phyloP scores from a whole-genome alignment of 1,140 invertebrate species.

The Drosophila teissieri region DNA sequence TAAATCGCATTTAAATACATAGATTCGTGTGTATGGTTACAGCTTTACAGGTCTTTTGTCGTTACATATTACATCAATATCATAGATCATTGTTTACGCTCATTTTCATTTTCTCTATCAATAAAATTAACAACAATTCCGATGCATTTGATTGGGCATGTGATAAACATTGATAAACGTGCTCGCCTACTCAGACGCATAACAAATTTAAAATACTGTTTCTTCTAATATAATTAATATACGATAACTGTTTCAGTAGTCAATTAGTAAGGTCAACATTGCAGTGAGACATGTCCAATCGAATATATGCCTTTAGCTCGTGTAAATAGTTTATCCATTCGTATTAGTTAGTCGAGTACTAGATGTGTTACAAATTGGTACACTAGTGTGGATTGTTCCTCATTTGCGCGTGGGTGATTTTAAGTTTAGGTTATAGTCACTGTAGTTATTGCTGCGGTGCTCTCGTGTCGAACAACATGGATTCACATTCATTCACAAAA shows the following conservation, averaged over 20 bases:
- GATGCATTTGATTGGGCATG: constrained; percentile 62
- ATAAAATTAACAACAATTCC: constrained; percentile 78
- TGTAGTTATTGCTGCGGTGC: constrained; percentile 38
- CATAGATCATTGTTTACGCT: constrained; percentile 33
- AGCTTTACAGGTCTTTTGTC: constrained; percentile 72
- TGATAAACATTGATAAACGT: constrained; percentile 69
- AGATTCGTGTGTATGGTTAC: constrained; percentile 46
- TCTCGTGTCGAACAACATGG: constrained; percentile 35
- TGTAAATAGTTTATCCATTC: constrained; percentile 50
- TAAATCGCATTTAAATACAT: constrained; percentile 72
- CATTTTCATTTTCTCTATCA: constrained; percentile 50
- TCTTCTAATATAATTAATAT: constrained; percentile 58
- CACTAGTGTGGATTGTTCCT: constrained; percentile 60
- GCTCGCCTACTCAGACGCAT: constrained; percentile 54
- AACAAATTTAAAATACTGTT: constrained; percentile 75
- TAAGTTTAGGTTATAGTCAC: constrained; percentile 33
- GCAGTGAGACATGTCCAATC: constrained; percentile 43
- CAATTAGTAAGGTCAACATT: constrained; percentile 72
- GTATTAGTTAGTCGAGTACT: constrained; percentile 46
- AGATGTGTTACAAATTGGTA: constrained; percentile 60
- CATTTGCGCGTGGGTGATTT: constrained; percentile 49
- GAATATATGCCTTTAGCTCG: constrained; percentile 6
- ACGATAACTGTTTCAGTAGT: constrained; percentile 63
- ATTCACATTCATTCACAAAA: constrained; percentile 37
- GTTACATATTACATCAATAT: constrained; percentile 51